phyloP scores from a whole-genome alignment of 2,888 invertebrate genomes.

The Empis stercorea region DNA sequence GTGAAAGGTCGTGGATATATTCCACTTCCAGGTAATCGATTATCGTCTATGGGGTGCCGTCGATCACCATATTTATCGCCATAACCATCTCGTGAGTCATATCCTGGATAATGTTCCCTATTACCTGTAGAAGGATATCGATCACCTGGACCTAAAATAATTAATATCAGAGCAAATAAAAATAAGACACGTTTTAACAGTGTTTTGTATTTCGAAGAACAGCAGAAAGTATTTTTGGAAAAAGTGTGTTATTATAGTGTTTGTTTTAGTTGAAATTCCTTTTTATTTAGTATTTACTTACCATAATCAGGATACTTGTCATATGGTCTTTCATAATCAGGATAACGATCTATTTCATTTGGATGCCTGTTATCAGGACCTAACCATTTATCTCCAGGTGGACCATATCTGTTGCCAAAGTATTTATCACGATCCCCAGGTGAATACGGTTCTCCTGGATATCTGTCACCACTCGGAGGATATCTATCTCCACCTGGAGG shows the following conservation, averaged over 20 bases:
- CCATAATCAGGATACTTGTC: conserved; percentile 16
- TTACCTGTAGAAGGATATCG: conserved; percentile 40
- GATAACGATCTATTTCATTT: conserved; percentile 34
- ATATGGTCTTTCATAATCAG: conserved; percentile 18
- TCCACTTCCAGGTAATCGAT: conserved; percentile 7
- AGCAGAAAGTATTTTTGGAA: too few species aligned
- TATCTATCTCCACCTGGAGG: conserved; percentile 31
- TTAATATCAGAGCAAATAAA: too few species aligned
- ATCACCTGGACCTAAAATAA: conserved; percentile 20
- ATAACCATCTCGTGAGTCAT: conserved; percentile 9
- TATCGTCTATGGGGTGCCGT: conserved; percentile 7
- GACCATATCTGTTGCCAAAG: conserved; percentile 23
- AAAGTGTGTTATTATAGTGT: too few species aligned
- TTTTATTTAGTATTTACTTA: too few species aligned
- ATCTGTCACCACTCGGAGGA: conserved; percentile 32
- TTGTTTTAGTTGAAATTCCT: too few species aligned
- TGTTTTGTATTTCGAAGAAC: too few species aligned
- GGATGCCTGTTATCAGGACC: too few species aligned
- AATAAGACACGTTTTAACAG: too few species aligned
- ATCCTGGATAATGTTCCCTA: conserved; percentile 21
- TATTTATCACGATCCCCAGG: conserved; percentile 27
- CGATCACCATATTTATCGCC: not conserved
- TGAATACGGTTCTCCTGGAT: conserved; percentile 21
- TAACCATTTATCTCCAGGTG: conserved; percentile 21
- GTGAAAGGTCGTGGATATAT: conserved; percentile 1